These are phyloP conservation scores for Apotomis turbidana DNA, from an alignment of 2,888 invertebrate genomes.

Conservation along the genomic window DNA sequence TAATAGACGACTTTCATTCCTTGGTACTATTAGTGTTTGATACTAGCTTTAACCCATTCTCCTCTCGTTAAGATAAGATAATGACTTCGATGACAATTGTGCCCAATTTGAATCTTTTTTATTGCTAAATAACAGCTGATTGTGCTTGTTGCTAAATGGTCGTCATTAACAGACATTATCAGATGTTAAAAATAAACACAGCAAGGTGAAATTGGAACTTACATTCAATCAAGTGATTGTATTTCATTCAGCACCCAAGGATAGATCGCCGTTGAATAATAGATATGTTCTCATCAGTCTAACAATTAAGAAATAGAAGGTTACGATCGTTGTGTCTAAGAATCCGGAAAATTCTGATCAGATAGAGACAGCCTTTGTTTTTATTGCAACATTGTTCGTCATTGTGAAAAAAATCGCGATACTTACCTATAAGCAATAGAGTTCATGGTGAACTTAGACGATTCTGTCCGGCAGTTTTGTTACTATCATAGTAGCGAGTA, in stretches of 20 bases:
- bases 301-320: constrained; percentile 39
- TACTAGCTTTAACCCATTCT: too few species aligned
- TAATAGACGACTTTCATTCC: constrained; percentile 44
- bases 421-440: neutral
- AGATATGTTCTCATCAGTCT: constrained; percentile 25
- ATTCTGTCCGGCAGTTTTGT: too few species aligned
- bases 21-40: constrained; percentile 40
- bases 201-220: too few species aligned
- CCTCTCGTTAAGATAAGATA: neutral
- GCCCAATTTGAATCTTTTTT: neutral
- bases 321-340: constrained; percentile 17
- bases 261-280: neutral
- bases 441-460: constrained; percentile 3
- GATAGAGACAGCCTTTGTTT: constrained; percentile 41
- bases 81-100: constrained; percentile 41
- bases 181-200: too few species aligned
- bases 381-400: constrained; percentile 37
- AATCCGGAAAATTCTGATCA: constrained; percentile 36
- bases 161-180: too few species aligned
- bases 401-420: constrained; percentile 23
- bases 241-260: constrained; percentile 4
- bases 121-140: too few species aligned
- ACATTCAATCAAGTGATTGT: neutral
- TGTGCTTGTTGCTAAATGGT: too few species aligned
- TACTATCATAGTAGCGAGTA: too few species aligned